phyloP scores from a whole-genome alignment of 2,888 invertebrate genomes.

The Rhynchonema sp. region DNA sequence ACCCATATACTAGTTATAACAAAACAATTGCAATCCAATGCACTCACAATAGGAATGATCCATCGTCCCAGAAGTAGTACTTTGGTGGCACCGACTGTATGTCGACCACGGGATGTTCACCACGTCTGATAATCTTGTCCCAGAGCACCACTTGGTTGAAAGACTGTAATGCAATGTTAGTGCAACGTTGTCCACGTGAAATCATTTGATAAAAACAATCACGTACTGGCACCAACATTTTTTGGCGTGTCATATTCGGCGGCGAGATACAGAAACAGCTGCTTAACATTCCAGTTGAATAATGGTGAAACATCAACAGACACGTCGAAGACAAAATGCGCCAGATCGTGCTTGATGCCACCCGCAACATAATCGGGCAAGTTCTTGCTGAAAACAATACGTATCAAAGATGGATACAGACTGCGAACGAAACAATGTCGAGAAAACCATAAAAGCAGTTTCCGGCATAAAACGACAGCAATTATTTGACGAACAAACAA shows the following conservation, averaged over 20 bases:
- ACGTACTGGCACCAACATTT: not conserved
- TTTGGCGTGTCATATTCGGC: constrained; percentile 67
- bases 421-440: not conserved
- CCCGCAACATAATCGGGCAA: constrained; percentile 86
- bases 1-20: not conserved
- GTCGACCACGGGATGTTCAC: constrained; percentile 74
- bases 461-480: no score
- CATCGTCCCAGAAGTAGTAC: constrained; percentile 99
- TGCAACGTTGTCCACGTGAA: not conserved
- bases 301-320: constrained; percentile 63
- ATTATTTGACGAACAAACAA: no score
- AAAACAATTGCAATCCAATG: not conserved
- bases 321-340: constrained; percentile 78
- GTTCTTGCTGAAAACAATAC: constrained; percentile 58
- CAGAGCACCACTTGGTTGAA: constrained; percentile 63
- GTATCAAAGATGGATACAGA: no score
- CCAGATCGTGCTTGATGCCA: constrained; percentile 79
- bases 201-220: not conserved
- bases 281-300: constrained; percentile 99
- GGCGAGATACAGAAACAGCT: constrained; percentile 81
- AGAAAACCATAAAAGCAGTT: not conserved
- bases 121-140: constrained; percentile 90
- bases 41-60: constrained; percentile 64
- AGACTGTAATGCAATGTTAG: constrained; percentile 30
- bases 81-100: constrained; percentile 87